These are phyloP conservation scores for Nasonia vitripennis DNA, from an alignment of 1,140 invertebrate species.

Conservation along the genomic window DNA sequence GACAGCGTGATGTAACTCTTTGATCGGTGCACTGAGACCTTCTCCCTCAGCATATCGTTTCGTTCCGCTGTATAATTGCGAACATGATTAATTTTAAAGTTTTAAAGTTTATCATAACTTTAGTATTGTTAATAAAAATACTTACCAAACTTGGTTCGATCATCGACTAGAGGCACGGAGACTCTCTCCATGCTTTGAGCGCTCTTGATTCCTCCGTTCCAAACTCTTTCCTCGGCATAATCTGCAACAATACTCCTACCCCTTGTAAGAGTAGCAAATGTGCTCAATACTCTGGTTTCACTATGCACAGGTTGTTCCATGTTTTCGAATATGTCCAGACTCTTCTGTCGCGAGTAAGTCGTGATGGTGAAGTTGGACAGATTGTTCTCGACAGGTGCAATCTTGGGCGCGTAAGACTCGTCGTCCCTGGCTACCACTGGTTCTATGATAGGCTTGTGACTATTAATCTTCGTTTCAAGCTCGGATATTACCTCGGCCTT, in stretches of 20 bases:
- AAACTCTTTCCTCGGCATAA: conserved; percentile 44
- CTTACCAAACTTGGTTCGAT: conserved; percentile 32
- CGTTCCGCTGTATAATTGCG: background rate
- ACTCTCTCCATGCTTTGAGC: conserved; percentile 53
- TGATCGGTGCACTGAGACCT: conserved; percentile 61
- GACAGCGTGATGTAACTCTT: conserved; percentile 68
- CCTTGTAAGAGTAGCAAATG: conserved; percentile 58
- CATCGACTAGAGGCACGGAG: conserved; percentile 33
- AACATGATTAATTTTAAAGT: background rate
- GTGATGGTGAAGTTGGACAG: conserved; percentile 72
- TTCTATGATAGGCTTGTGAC: conserved; percentile 47
- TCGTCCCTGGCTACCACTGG: background rate
- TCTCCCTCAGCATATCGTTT: conserved; percentile 36
- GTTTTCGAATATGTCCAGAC: conserved; percentile 67
- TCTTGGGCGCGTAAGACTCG: conserved; percentile 55
- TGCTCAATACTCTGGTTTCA: conserved; percentile 53
- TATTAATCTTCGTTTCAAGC: conserved; percentile 62
- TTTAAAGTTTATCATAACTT: background rate
- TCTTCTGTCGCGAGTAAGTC: conserved; percentile 68
- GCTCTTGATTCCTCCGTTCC: conserved; percentile 18
- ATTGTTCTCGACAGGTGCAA: conserved; percentile 69
- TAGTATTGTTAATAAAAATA: background rate
- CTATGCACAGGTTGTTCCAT: conserved; percentile 45
- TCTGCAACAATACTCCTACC: conserved; percentile 36
- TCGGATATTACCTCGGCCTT: conserved; percentile 61